A percentile compares a stretch with the other conserved stretches of the same genome.
Conservation (phyloP, 2,888 invertebrate species). For the Leistus spinibarbis region DNA sequence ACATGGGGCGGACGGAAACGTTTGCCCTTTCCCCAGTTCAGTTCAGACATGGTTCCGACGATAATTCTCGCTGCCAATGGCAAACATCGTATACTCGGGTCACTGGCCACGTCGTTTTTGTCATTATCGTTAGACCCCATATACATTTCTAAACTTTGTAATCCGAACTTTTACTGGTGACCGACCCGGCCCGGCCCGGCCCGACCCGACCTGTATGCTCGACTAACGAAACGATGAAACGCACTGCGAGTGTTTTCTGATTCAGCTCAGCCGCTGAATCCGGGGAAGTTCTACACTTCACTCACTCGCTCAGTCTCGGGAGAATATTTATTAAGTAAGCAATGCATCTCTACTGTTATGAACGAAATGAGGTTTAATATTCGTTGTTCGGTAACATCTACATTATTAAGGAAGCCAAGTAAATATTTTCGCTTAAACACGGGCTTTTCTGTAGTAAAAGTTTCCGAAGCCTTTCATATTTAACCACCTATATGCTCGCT, state of each 20-base stretch:
- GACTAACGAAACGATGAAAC: neutral
- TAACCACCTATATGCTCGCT: neutral
- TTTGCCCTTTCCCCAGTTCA: conserved; percentile 6
- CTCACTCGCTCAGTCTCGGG: neutral
- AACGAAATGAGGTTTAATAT: conserved; percentile 14
- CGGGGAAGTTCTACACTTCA: neutral
- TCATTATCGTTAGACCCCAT: conserved; percentile 23
- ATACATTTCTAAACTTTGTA: conserved; percentile 32
- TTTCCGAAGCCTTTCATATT: neutral
- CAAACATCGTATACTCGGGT: conserved; percentile 7
- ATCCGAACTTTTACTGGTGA: conserved; percentile 29
- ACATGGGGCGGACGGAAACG: conserved; percentile 7
- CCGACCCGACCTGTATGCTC: neutral
- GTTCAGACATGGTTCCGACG: neutral
- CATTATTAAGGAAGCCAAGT: conserved; percentile 28
- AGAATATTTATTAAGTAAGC: conserved; percentile 28
- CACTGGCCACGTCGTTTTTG: conserved; percentile 15
- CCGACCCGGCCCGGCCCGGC: conserved; percentile 4
- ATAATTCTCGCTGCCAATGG: conserved; percentile 18
- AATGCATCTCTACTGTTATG: neutral
- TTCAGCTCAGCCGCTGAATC: neutral
- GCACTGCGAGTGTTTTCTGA: neutral
- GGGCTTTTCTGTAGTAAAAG: neutral
- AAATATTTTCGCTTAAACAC: conserved; percentile 15
- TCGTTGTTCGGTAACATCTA: conserved; percentile 9